Percentiles rank a stretch among this genome's conserved stretches.
These are phyloP conservation scores for Anthopleura xanthogrammica DNA, from an alignment of 92 coral and sea anemone genomes.

Conservation along the genomic window DNA sequence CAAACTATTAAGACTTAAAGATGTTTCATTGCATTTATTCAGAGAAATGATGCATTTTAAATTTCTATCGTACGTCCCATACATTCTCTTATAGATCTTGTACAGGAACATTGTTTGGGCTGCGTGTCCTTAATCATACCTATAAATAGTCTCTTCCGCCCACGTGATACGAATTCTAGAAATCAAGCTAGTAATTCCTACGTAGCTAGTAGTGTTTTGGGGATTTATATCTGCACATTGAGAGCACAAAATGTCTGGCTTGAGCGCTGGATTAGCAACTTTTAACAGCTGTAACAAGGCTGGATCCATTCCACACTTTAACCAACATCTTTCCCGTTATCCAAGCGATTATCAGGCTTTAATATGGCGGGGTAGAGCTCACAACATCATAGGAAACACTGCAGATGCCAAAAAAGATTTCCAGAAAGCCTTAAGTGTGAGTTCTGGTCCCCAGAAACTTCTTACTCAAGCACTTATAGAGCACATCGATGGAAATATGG, in stretches of 20 bases:
- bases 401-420: not conserved
- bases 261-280: constrained; percentile 2
- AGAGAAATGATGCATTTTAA: no score
- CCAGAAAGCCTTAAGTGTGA: constrained; percentile 1
- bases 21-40: no score
- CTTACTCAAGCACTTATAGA: constrained; percentile 10
- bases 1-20: no score
- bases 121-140: no score
- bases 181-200: no score
- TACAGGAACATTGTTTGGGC: no score
- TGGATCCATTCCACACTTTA: constrained; percentile 10
- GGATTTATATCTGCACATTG: not conserved
- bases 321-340: constrained; percentile 6
- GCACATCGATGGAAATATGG: constrained; percentile 6
- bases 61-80: no score
- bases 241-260: constrained; percentile 2
- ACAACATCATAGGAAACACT: not conserved
- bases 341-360: constrained; percentile 12
- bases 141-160: no score
- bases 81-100: no score
- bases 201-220: no score
- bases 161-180: no score
- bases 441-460: constrained; percentile 5
- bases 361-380: constrained; percentile 8
- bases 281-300: constrained; percentile 18